A percentile compares a stretch with the other conserved stretches of the same genome.
These are phyloP conservation scores for Athene noctua DNA, from an alignment of 2,113 vertebrate species.

Conservation along the genomic window DNA sequence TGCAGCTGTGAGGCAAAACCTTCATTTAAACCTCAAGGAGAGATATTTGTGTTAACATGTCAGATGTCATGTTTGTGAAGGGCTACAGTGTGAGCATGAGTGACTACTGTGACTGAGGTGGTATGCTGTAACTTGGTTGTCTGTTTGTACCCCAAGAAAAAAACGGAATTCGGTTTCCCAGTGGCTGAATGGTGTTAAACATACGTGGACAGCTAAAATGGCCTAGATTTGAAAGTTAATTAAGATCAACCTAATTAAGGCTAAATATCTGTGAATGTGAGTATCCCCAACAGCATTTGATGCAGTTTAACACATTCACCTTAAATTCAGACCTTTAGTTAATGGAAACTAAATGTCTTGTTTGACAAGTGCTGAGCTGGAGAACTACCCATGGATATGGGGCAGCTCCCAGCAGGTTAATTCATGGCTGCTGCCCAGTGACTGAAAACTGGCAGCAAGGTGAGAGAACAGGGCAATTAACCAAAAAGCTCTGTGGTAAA, in stretches of 20 bases:
- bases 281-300: background rate
- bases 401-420: background rate
- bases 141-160: background rate
- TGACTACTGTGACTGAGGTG: background rate
- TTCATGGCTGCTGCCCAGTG: background rate
- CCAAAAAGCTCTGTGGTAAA: background rate
- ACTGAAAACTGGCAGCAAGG: background rate
- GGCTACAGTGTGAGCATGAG: background rate
- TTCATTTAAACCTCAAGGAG: background rate
- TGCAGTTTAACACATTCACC: background rate
- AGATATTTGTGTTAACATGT: background rate
- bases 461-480: background rate
- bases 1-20: background rate
- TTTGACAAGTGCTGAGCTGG: background rate
- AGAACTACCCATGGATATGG: background rate
- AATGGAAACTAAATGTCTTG: background rate
- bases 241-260: background rate
- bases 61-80: background rate
- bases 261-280: background rate
- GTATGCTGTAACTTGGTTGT: background rate
- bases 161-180: background rate
- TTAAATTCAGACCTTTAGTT: background rate
- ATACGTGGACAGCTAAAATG: background rate
- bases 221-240: background rate
- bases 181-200: background rate